These are phyloP conservation scores for Synanthedon formicaeformis DNA, from an alignment of 2,888 invertebrate genomes.

Conservation along the genomic window DNA sequence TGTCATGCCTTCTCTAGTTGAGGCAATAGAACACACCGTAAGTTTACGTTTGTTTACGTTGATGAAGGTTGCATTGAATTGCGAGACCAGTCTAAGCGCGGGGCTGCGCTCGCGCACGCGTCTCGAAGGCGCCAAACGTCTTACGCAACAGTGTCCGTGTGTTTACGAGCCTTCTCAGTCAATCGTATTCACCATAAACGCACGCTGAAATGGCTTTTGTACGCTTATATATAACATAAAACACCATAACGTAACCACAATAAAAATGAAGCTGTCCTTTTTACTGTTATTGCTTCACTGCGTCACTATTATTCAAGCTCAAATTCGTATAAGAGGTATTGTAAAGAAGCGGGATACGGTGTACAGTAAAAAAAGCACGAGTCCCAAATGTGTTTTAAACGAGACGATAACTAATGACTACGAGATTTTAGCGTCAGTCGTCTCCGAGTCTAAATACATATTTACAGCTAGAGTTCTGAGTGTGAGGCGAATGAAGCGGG, in stretches of 20 bases:
- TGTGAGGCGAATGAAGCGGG: constrained; percentile 62
- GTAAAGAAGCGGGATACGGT: constrained; percentile 52
- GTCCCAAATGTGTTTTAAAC: constrained; percentile 62
- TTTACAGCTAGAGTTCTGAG: constrained; percentile 62
- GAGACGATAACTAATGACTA: constrained; percentile 69
- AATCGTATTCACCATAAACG: constrained; percentile 33
- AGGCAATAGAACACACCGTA: constrained; percentile 27
- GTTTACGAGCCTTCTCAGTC: constrained; percentile 42
- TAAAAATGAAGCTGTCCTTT: constrained; percentile 54
- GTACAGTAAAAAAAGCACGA: constrained; percentile 58
- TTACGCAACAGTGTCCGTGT: constrained; percentile 50
- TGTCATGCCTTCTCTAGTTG: background rate
- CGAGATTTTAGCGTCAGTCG: constrained; percentile 65
- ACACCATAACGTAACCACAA: constrained; percentile 19
- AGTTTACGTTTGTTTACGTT: constrained; percentile 62
- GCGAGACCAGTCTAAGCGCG: constrained; percentile 64
- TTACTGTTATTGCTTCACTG: constrained; percentile 49
- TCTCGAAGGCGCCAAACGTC: constrained; percentile 61
- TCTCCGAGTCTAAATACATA: constrained; percentile 67
- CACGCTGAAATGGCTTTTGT: constrained; percentile 34
- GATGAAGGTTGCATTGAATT: constrained; percentile 66
- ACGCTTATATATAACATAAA: constrained; percentile 19
- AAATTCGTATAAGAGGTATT: constrained; percentile 44
- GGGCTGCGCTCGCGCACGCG: constrained; percentile 66
- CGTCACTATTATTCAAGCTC: constrained; percentile 43